Evolutionary conservation across 2,888 invertebrate species (phyloP), one percentile per base, ranked within the genome.

Genomic region (Sminthurinus aureus): DNA sequence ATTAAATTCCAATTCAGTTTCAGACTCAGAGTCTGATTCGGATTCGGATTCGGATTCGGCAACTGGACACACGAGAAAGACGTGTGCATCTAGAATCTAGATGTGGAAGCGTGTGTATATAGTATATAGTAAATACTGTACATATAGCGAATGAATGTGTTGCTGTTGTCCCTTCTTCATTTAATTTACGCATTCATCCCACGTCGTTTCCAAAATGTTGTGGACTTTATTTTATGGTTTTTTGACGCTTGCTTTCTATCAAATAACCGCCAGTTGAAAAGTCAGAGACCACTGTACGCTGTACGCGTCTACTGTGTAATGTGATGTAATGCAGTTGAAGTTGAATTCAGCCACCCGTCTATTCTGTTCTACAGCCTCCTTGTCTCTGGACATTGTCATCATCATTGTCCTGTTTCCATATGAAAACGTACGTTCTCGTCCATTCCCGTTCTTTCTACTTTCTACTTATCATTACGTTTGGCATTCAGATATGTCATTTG

Each of bases 171-270:
- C 71, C 24, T 71, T 73, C 71, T 73, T 51, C 73, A 22, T 26
- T 79, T 52, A 12, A 80, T 73, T 83, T 79, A 52, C 58, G 79
- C 71, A 80, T 83, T 83, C 83, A 75, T 75, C 26, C 77, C 83
- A 83, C 83, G 83, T 83, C 81, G 79, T 75, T 83, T 83, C 83
- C 79, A 71, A 76, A 83, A 83, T 83, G 83, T 78, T 80, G 75
- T 81, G 83, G 83, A 83, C 83, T 83, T 83, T 83, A 83, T 83
- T 83, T 83, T 83, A 83, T 83, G 83, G 79, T 83, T 83, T 84
- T 84, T 82, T 84, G 84, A 84, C 80, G 76, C 83, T 76, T 80
- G 79, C 83, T 38, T 38, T 38, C 38, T 83, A 84, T 84, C 84
- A 84, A 83, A 75, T 80, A 80, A 79, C 84, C 80, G 73, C 58